Evolutionary conservation across 2,888 invertebrate species (phyloP), one percentile per base, ranked within the genome.

Genomic region (Drosophila differens): DNA sequence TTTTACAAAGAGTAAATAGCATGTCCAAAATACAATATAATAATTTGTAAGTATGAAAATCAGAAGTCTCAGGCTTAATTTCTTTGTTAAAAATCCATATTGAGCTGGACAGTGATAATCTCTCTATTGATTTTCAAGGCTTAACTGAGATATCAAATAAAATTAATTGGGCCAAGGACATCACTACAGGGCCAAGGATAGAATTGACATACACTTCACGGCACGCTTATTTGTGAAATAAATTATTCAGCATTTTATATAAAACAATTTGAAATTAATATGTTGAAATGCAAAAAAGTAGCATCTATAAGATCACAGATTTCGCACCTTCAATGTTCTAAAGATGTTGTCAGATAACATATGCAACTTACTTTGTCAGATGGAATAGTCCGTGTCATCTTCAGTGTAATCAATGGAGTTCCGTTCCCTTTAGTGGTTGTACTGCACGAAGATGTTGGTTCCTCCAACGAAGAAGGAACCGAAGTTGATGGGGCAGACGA

Each of bases 301-400:
- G 10, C 41, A 44, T n/a, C 3, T 44, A 47, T 22, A 7, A 22
- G 7, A 14, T 47, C 14, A 22, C 44, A 7, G 14, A 4, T 44
- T 47, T 22, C 44, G 3, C 22, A 22, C 6, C 14, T 14, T 14
- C 22, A 14, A 22, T 22, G 47, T 22, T 47, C 14, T 14, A 47
- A 47, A 4, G 22, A 22, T 47, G 22, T 22, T 47, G 22, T 14
- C 7, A 4, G 7, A 47, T 16, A 47, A 47, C 7, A 16, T 7
- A 16, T 22, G 2, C 22, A 39, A 76, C 94, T 94, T 94, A 96
- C 97, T 96, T 97, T 97, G 95, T 97, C 96, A 94, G 96, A 96
- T 94, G 97, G 96, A 94, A 96, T 96, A 94, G 96, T 96, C 94
- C 96, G 96, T 93, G 96, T 96, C 96, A 96, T 96, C 76, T 93